Evolutionary conservation across 2,888 invertebrate genomes (phyloP), one percentile per base, ranked within the genome.

Genomic region (Drosophila pseudotalamancana): DNA sequence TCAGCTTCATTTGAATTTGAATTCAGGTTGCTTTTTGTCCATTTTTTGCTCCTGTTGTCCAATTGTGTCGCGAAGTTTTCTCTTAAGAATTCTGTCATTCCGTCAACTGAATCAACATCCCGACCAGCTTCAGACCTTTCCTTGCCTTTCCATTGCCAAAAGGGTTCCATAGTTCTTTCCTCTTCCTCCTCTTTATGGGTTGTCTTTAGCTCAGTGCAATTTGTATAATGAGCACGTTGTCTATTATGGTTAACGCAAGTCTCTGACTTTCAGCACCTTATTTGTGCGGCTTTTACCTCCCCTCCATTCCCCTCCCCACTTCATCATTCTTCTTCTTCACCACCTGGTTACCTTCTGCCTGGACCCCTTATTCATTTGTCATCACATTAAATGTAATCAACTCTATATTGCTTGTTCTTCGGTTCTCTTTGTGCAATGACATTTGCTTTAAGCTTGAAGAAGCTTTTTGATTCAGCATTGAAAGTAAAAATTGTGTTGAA

Each of bases 261-360:
- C 69, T 85, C 85, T 83, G 82, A 83, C 82, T 83, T 87, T 87
- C 82, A 87, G 66, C 82, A 83, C 82, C 82, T 87, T 68, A 63
- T 80, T 81, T 80, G 75, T 72, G 14, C 50, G 32, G 32, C 45
- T 3, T 48, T 50, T 29, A 35, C 31, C 31, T 8, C 21, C 19
- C 19, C 12, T 34, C 42, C 12, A 12, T 35, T 35, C 23, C 29
- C 19, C 27, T 42, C 11, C 45, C 25, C 59, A 23, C 6, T 32
- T 29, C 16, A 19, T 55, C 34, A 37, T 19, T 59, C n/a, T n/a
- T n/a, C n/a, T n/a, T n/a, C n/a, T n/a, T n/a, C n/a, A n/a, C n/a
- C 48, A 34, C 59, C 61, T 59, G 27, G 27, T 40, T 37, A 18
- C 29, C 61, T 19, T 25, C 23, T 59, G 46, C 1, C 37, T 14